Evolutionary conservation across 2,888 invertebrate genomes (phyloP).

Genomic region (Flexamia atlantica): DNA sequence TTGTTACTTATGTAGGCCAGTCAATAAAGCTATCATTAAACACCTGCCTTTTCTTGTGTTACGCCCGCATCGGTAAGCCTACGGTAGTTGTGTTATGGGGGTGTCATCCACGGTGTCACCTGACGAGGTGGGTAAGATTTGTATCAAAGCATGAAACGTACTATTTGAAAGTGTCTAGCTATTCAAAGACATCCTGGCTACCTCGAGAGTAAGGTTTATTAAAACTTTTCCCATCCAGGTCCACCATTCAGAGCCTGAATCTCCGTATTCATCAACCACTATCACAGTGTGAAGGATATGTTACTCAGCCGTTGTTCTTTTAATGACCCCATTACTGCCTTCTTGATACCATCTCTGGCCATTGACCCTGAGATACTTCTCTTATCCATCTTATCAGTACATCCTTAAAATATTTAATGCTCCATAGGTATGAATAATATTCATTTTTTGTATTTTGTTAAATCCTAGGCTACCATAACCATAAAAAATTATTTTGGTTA

Average conservation of each 20-base stretch:
- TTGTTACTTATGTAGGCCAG: no score
- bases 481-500: no score
- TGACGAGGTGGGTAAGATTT: no score
- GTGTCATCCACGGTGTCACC: no score
- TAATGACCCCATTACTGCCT: slow-evolving; percentile 24
- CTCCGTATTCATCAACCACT: not conserved
- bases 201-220: not conserved
- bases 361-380: not conserved
- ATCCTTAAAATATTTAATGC: not conserved
- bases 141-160: no score
- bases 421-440: not conserved
- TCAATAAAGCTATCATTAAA: no score
- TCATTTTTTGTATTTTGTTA: no score
- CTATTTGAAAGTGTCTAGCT: no score
- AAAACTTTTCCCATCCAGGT: not conserved
- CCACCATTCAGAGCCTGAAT: not conserved
- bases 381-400: slow-evolving; percentile 22
- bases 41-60: no score
- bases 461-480: no score
- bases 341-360: not conserved
- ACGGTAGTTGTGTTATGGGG: no score
- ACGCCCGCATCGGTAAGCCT: no score
- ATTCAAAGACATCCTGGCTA: not conserved
- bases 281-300: not conserved
- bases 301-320: not conserved